Evolutionary conservation across 2,797 vertebrate species (phyloP).

Genomic region (Poeciliopsis turneri): DNA sequence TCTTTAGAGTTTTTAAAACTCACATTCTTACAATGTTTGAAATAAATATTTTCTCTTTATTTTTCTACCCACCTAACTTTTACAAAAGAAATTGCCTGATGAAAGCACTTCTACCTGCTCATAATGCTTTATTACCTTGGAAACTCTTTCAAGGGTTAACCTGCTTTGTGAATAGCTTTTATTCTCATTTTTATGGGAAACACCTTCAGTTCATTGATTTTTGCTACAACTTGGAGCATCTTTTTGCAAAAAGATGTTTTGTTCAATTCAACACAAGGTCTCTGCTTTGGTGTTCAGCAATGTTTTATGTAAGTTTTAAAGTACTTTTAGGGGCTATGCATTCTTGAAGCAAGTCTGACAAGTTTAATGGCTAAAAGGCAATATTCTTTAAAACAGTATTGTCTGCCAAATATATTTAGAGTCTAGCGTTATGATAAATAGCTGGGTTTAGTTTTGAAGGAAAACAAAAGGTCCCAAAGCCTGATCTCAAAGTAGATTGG

Average conservation of each 20-base stretch:
- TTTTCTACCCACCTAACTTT: background rate
- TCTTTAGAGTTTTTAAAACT: background rate
- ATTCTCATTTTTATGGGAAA: constrained; percentile 3
- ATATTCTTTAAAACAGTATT: constrained; percentile 24
- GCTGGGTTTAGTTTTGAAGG: background rate
- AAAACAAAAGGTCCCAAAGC: constrained; percentile 7
- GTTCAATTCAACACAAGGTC: constrained; percentile 3
- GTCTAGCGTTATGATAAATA: background rate
- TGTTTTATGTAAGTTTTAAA: constrained; percentile 9
- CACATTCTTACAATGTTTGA: background rate
- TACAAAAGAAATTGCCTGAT: background rate
- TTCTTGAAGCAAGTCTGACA: constrained; percentile 9
- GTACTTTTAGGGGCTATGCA: background rate
- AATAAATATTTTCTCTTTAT: background rate
- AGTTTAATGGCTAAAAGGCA: constrained; percentile 27
- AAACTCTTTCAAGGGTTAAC: background rate
- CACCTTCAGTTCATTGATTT: background rate
- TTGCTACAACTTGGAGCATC: background rate
- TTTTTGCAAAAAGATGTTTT: background rate
- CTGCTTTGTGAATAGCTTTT: background rate
- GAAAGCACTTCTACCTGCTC: background rate
- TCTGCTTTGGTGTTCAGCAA: background rate
- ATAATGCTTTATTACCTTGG: background rate
- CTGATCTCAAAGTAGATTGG: background rate
- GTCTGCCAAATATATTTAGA: constrained; percentile 23